Base-by-base conservation (phyloP, 2,797 vertebrate species). In the Cottoperca gobio region DNA sequence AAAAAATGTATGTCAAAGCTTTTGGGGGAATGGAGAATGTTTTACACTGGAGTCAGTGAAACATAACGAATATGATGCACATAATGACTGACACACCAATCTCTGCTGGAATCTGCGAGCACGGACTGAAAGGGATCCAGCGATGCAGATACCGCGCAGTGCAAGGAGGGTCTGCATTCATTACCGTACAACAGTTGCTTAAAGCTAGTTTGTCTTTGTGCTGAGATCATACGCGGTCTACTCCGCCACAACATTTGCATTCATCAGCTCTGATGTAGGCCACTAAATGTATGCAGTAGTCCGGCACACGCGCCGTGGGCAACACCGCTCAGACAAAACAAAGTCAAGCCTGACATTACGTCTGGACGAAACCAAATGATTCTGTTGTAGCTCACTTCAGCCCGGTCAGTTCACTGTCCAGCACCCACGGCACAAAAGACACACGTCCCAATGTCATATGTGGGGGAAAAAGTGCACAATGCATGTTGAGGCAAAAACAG, bases 141-240 rank as follows among this genome's bases (percentile, higher is more conserved):
- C 85, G 85, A 81, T 73, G 85, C 86, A 84, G 83, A 82, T 66
- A 57, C 53, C 62, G 82, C 83, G 87, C 81, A 57, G 80, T 78
- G 81, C 69, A 58, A 85, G 70, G 84, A 86, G 82, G 82, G 24
- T 89, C 87, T 86, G 89, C 86, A 79, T 91, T 84, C 77, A 88
- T 75, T 63, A 84, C 81, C 83, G 83, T 39, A 83, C 83, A 88
- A 91, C 89, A 90, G 89, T 90, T 91, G 89, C 85, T 88, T 67
- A 69, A 87, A 88, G 88, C 91, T 66, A 82, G 78, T 89, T 88
- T 69, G 90, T 87, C 90, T 93, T 91, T 93, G 90, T 91, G 92
- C 89, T 76, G 81, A 84, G 81, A 82, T 83, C 82, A 63, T 68
- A 71, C 73, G 83, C 82, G 69, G 55, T 85, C 81, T 73, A 23